Evolutionary conservation across 2,113 vertebrate species (phyloP).

Genomic region (Actenoides lindsayi): DNA sequence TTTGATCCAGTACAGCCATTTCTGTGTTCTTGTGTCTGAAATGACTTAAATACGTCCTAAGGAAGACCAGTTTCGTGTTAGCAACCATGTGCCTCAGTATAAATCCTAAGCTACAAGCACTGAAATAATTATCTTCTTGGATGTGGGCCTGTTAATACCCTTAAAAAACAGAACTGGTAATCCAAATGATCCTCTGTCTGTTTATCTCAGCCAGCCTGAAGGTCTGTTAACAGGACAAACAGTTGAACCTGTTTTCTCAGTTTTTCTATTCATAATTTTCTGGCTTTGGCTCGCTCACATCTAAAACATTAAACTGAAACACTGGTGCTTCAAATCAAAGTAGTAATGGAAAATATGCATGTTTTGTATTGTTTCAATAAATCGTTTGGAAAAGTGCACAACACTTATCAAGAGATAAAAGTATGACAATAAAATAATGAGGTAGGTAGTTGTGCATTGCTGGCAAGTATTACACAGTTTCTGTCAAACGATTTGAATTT

Average conservation of each 20-base stretch:
- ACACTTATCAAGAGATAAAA: neutral
- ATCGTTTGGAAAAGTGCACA: neutral
- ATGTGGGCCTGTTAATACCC: neutral
- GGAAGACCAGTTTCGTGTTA: neutral
- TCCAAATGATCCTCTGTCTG: neutral
- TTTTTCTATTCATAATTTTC: neutral
- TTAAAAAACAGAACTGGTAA: neutral
- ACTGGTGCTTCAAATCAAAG: neutral
- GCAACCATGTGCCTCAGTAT: neutral
- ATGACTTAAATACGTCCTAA: neutral
- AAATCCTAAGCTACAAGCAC: slow-evolving; percentile 12
- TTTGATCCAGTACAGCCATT: neutral
- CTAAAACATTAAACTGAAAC: neutral
- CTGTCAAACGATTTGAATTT: neutral
- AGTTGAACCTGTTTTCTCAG: neutral
- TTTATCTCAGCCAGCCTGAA: neutral
- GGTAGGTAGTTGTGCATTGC: neutral
- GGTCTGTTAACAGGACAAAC: neutral
- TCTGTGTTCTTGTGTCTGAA: neutral
- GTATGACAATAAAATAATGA: neutral
- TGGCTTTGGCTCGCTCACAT: neutral
- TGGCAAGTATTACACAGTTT: neutral
- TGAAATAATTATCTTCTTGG: slow-evolving; percentile 8
- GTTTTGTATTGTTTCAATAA: neutral
- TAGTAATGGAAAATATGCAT: neutral